Evolutionary conservation across 2,888 invertebrate species (phyloP).

Genomic region (Latrodectus hesperus): DNA sequence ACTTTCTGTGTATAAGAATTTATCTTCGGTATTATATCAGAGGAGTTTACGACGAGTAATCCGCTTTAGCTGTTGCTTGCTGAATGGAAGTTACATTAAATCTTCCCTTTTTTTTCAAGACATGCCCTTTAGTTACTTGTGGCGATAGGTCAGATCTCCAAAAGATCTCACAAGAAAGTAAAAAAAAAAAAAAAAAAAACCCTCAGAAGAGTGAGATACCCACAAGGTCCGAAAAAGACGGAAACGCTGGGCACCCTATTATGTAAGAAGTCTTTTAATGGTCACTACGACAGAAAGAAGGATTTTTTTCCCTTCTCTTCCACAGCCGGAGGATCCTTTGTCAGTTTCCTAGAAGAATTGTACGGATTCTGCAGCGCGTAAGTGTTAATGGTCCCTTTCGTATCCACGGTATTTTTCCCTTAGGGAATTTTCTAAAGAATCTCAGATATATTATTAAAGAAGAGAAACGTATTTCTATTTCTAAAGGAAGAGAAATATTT

Average conservation of each 20-base stretch:
- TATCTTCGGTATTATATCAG: too few species aligned
- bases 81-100: too few species aligned
- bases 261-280: conserved; percentile 59
- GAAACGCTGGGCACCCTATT: conserved; percentile 44
- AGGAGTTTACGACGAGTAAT: too few species aligned
- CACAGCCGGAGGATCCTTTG: conserved; percentile 30
- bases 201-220: neutral
- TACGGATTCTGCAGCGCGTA: conserved; percentile 11
- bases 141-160: neutral
- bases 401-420: conserved; percentile 25
- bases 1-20: too few species aligned
- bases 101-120: neutral
- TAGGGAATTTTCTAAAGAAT: conserved; percentile 33
- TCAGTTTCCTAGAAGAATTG: conserved; percentile 38
- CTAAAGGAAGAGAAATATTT: conserved; percentile 39
- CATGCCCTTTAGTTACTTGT: conserved; percentile 1
- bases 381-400: conserved; percentile 56
- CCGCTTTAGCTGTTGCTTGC: too few species aligned
- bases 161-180: neutral
- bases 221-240: conserved; percentile 12
- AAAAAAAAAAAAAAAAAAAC: neutral
- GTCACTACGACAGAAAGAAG: conserved; percentile 47
- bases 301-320: neutral
- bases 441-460: conserved; percentile 31
- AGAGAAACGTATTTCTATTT: conserved; percentile 9